Evolutionary conservation across 92 coral and sea anemone genomes (phyloP), one percentile per base, ranked within the genome.

Genomic region (Zoanthus sansibaricus): DNA sequence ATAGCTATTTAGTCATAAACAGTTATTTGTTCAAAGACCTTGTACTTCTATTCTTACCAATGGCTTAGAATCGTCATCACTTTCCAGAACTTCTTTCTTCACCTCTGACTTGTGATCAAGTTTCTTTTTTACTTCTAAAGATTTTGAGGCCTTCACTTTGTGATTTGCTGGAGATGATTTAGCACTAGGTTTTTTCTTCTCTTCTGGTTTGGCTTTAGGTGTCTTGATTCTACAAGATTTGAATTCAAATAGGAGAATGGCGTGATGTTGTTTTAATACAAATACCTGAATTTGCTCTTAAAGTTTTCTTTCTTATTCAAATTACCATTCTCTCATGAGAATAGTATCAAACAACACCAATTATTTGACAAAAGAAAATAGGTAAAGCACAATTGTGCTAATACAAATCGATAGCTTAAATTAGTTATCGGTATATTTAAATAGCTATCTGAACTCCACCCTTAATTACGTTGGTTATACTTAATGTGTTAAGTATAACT

Each of bases 61-160:
- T 30, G 82, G 82, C 52, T 83, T 78, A 75, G 42, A 64, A 45
- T 83, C 87, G n/a, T 83, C 87, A 3, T 83, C 87, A 83, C 77
- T 74, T 6, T 83, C 87, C 2, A 56, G 45, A 1, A 83, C 61
- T 44, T 48, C 66, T 17, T 68, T 75, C 14, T 87, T 82, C 88
- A 83, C 69, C 31, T 47, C 46, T 5, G 54, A 47, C 71, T 21
- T 83, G 67, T 77, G 82, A 25, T 77, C 67, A 2, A 52, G 3
- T 86, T 69, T 70, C 80, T 88, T 48, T 71, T 54, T 68, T 18
- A 84, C 71, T 78, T 91, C 87, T 84, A 92, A 85, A 78, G 92
- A 32, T 93, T 92, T 93, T 92, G 91, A 32, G 82, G 79, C 83
- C 91, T 91, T 89, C 73, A 44, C 87, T 67, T 79, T 79, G 55